A percentile compares a stretch with the other conserved stretches of the same genome.
phyloP scores from a whole-genome alignment of 2,113 vertebrate species.

The Brevimyrus niger region DNA sequence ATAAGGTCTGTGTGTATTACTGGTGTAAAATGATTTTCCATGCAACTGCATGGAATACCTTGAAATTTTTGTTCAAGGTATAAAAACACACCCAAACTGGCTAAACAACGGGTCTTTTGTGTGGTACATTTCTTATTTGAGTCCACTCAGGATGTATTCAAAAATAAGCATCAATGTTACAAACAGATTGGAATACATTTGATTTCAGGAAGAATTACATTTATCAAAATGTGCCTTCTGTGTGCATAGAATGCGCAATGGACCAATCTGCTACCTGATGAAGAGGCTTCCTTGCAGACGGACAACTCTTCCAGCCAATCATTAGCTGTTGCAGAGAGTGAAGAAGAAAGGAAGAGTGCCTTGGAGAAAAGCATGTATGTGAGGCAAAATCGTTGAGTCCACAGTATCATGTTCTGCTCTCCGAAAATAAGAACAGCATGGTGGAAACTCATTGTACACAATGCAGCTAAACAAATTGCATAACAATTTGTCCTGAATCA shows the following conservation, averaged over 20 bases:
- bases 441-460: neutral
- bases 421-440: neutral
- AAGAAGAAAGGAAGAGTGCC: slow-evolving; percentile 62
- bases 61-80: neutral
- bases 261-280: slow-evolving; percentile 42
- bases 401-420: neutral
- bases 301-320: slow-evolving; percentile 54
- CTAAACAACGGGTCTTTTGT: neutral
- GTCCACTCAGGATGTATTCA: neutral
- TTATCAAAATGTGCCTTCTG: neutral
- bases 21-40: neutral
- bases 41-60: neutral
- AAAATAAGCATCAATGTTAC: neutral
- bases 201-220: neutral
- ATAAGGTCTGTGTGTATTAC: neutral
- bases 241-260: slow-evolving; percentile 46
- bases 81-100: neutral
- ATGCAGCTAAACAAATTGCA: neutral
- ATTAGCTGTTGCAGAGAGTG: slow-evolving; percentile 53
- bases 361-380: slow-evolving; percentile 84
- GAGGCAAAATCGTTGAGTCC: neutral
- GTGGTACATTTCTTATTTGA: neutral
- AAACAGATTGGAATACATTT: neutral
- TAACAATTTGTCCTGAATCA: neutral
- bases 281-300: slow-evolving; percentile 35